phyloP scores from a whole-genome alignment of 2,888 invertebrate species.

The Trichopoda pennipes region DNA sequence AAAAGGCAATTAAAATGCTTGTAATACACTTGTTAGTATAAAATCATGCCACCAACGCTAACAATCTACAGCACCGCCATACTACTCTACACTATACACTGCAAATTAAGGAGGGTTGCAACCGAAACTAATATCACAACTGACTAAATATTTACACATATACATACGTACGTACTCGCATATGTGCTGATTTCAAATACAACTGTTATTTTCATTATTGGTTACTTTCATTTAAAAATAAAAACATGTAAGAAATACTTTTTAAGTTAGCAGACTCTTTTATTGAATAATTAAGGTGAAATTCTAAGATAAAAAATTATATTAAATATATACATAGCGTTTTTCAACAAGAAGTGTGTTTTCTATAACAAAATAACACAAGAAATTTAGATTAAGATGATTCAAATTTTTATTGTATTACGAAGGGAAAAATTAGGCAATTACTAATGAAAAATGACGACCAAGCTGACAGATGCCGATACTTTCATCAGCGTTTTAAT shows the following conservation, averaged over 20 bases:
- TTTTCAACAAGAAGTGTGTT: no score
- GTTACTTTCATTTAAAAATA: conserved; percentile 53
- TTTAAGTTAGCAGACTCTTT: no score
- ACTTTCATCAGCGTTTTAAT: no score
- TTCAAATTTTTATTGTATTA: no score
- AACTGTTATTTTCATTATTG: conserved; percentile 42
- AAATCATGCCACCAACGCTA: conserved; percentile 32
- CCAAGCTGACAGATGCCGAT: no score
- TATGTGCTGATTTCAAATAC: not conserved
- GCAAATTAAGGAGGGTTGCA: not conserved
- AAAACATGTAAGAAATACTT: not conserved
- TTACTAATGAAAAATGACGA: no score
- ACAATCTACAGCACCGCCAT: not conserved
- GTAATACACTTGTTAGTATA: conserved; percentile 59
- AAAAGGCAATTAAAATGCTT: conserved; percentile 74
- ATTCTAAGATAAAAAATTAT: not conserved
- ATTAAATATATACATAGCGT: no score
- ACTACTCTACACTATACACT: conserved; percentile 3
- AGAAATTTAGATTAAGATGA: no score
- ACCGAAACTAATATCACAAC: not conserved
- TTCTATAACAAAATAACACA: no score
- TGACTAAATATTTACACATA: not conserved
- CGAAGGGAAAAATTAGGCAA: no score
- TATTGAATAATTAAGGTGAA: not conserved
- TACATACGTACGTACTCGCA: no score